These are phyloP conservation scores for Procambarus virginalis DNA, from an alignment of 1,140 invertebrate genomes.

Conservation along the genomic window DNA sequence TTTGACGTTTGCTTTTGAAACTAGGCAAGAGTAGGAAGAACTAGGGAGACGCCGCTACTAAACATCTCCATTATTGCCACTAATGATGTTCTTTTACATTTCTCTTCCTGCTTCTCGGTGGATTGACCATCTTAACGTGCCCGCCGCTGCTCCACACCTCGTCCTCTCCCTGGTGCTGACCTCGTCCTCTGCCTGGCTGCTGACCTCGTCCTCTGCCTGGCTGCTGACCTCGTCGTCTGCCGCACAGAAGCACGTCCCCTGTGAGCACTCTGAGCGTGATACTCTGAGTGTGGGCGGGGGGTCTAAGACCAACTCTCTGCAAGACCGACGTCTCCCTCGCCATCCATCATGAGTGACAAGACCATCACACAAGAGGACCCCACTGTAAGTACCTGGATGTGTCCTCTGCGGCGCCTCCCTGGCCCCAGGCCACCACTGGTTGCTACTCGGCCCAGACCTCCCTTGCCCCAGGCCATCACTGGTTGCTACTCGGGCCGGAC, in stretches of 20 bases:
- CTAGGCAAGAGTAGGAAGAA: too few relatives aligned
- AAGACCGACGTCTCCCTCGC: conserved; percentile 87
- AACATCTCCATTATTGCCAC: too few relatives aligned
- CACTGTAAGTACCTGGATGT: conserved; percentile 46
- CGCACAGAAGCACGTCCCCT: conserved; percentile 71
- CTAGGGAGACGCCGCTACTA: too few relatives aligned
- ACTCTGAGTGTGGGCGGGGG: conserved; percentile 71
- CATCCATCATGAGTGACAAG: conserved; percentile 86
- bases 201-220: neutral
- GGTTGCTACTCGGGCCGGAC: too few relatives aligned
- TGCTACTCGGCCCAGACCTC: too few relatives aligned
- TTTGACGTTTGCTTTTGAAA: too few relatives aligned
- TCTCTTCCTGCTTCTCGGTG: too few relatives aligned
- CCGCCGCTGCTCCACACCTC: neutral
- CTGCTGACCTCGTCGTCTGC: neutral
- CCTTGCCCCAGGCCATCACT: too few relatives aligned
- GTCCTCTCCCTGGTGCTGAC: neutral
- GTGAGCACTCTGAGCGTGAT: conserved; percentile 75
- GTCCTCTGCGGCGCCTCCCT: too few relatives aligned
- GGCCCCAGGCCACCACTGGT: too few relatives aligned
- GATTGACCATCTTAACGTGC: too few relatives aligned
- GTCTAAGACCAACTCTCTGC: conserved; percentile 78
- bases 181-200: neutral
- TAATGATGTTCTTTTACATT: too few relatives aligned
- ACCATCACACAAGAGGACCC: conserved; percentile 76